Evolutionary conservation across 2,888 invertebrate genomes (phyloP).

Genomic region (Creontiades dilutus): DNA sequence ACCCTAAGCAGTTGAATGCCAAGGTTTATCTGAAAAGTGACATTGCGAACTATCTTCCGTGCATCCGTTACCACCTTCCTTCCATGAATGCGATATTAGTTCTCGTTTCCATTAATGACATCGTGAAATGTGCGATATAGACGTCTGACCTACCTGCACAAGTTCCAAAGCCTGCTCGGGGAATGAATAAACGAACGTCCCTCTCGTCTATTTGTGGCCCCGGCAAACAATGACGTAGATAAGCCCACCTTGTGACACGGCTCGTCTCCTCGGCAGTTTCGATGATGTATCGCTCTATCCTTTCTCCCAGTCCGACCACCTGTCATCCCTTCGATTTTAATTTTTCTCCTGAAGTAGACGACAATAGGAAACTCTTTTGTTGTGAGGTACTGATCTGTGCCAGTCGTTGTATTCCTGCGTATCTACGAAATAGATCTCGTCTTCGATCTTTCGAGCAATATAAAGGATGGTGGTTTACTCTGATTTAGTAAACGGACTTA

Average conservation of each 20-base stretch:
- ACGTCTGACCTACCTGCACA: constrained; percentile 16
- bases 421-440: no score
- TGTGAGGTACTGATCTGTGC: no score
- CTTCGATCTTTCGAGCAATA: no score
- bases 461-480: no score
- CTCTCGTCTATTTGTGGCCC: constrained; percentile 8
- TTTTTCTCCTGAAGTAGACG: background rate
- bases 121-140: background rate
- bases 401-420: no score
- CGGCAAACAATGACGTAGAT: constrained; percentile 35
- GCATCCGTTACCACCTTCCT: background rate
- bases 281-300: constrained; percentile 11
- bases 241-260: constrained; percentile 23
- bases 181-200: constrained; percentile 33
- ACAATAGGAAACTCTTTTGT: no score
- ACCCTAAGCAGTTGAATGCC: no score
- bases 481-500: no score
- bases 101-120: background rate
- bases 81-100: background rate
- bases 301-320: background rate
- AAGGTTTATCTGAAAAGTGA: no score
- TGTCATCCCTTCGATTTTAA: background rate
- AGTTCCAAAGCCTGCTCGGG: background rate
- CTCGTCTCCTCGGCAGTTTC: constrained; percentile 18
- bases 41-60: no score